phyloP scores from a whole-genome alignment of 2,888 invertebrate genomes.

The Antitype chi region DNA sequence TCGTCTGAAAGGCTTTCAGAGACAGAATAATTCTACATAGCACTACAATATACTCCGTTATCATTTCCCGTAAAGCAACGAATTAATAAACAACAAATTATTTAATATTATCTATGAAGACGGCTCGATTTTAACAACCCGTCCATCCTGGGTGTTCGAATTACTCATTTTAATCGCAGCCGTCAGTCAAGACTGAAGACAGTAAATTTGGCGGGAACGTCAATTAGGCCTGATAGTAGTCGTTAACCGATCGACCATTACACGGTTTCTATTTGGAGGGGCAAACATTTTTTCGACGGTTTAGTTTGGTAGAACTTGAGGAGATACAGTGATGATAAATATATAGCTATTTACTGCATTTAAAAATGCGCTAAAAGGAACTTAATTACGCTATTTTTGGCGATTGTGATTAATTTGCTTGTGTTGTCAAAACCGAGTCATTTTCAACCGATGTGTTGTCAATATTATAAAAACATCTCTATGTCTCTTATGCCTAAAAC shows the following conservation, averaged over 20 bases:
- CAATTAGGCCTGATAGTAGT: slow-evolving; percentile 58
- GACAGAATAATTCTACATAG: background rate
- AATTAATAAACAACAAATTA: slow-evolving; percentile 34
- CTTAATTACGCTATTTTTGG: background rate
- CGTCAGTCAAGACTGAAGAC: slow-evolving; percentile 54
- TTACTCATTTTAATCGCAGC: slow-evolving; percentile 56
- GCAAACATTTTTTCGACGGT: slow-evolving; percentile 24
- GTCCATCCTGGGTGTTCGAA: slow-evolving; percentile 29
- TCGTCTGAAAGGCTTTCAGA: background rate
- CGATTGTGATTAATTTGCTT: background rate
- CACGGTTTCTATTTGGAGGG: slow-evolving; percentile 15
- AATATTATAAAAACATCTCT: background rate
- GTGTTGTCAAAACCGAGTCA: background rate
- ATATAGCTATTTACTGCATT: background rate
- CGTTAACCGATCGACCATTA: slow-evolving; percentile 58
- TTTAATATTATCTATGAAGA: slow-evolving; percentile 47
- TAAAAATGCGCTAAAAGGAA: background rate
- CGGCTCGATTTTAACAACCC: slow-evolving; percentile 46
- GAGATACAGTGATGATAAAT: background rate
- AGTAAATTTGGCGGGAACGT: slow-evolving; percentile 57
- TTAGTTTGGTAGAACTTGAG: slow-evolving; percentile 9
- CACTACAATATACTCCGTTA: background rate
- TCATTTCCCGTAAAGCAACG: background rate
- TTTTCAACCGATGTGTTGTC: background rate
- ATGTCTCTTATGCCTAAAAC: background rate